phyloP scores from a whole-genome alignment of 1,140 invertebrate genomes.

The Chelonus insularis region DNA sequence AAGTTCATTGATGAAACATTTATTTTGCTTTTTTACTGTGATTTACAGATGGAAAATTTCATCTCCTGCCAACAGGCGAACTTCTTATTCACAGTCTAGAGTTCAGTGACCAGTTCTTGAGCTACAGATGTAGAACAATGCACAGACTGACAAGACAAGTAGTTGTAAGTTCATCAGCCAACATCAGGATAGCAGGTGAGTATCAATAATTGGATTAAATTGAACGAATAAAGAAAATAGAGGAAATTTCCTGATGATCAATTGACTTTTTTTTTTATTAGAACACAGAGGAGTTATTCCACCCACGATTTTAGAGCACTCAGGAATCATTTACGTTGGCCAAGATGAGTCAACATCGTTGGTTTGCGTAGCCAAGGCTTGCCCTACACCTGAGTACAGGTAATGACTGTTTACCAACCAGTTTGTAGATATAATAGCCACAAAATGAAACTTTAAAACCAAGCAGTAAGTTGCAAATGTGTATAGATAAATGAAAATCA shows the following conservation, averaged over 20 bases:
- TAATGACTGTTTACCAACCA: too few species aligned
- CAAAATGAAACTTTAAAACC: too few species aligned
- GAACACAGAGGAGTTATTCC: conserved; percentile 70
- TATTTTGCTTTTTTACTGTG: conserved; percentile 29
- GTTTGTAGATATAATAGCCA: too few species aligned
- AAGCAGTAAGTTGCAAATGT: too few species aligned
- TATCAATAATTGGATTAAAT: conserved; percentile 1
- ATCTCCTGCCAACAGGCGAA: conserved; percentile 78
- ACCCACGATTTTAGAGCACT: conserved; percentile 71
- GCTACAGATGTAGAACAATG: conserved; percentile 78
- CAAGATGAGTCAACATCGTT: conserved; percentile 77
- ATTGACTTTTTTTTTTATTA: conserved; percentile 53
- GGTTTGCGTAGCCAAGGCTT: conserved; percentile 73
- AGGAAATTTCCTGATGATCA: too few species aligned
- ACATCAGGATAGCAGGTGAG: conserved; percentile 73
- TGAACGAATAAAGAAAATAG: too few species aligned
- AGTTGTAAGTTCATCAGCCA: conserved; percentile 72
- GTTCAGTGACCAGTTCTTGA: conserved; percentile 73
- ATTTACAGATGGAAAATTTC: conserved; percentile 74
- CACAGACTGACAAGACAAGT: conserved; percentile 76
- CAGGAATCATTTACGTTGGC: conserved; percentile 67
- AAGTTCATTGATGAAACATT: conserved; percentile 23
- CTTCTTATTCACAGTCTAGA: conserved; percentile 77
- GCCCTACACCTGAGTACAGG: conserved; percentile 75
- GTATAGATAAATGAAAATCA: too few species aligned